Evolutionary conservation across 2,888 invertebrate genomes (phyloP).

Genomic region (Pherbina coryleti): DNA sequence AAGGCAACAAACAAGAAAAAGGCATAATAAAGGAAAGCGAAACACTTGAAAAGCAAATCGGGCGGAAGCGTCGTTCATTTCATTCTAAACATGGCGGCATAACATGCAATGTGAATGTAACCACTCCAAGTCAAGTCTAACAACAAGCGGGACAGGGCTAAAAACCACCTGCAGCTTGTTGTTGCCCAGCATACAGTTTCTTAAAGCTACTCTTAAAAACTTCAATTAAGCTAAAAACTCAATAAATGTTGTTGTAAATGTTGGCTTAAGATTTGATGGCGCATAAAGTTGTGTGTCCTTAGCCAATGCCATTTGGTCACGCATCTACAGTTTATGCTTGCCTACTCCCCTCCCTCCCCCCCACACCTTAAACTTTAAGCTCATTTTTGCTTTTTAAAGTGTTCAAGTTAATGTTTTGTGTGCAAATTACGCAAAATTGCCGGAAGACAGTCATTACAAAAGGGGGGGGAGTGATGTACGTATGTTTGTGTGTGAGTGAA

Average conservation of each 20-base stretch:
- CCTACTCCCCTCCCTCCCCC: too few relatives aligned
- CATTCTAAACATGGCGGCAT: neutral
- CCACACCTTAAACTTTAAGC: too few relatives aligned
- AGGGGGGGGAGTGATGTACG: constrained; percentile 19
- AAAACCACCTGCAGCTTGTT: neutral
- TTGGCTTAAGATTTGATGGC: neutral
- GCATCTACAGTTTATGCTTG: too few relatives aligned
- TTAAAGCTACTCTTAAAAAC: neutral
- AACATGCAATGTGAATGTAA: neutral
- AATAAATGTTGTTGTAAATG: neutral
- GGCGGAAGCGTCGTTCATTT: neutral
- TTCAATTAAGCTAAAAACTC: constrained; percentile 7
- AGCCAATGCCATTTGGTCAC: neutral
- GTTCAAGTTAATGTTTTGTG: too few relatives aligned
- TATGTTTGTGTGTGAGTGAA: constrained; percentile 27
- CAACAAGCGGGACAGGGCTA: neutral
- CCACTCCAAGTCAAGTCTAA: neutral
- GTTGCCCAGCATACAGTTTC: neutral
- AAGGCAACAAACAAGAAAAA: neutral
- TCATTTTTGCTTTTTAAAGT: too few relatives aligned
- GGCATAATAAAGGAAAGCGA: neutral
- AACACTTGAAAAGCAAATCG: constrained; percentile 4
- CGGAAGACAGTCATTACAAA: too few relatives aligned
- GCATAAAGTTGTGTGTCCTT: neutral
- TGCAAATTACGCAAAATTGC: too few relatives aligned